Evolutionary conservation across 1,140 invertebrate species (phyloP), one percentile per base, ranked within the genome.

Genomic region (Pseudoatta argentina): DNA sequence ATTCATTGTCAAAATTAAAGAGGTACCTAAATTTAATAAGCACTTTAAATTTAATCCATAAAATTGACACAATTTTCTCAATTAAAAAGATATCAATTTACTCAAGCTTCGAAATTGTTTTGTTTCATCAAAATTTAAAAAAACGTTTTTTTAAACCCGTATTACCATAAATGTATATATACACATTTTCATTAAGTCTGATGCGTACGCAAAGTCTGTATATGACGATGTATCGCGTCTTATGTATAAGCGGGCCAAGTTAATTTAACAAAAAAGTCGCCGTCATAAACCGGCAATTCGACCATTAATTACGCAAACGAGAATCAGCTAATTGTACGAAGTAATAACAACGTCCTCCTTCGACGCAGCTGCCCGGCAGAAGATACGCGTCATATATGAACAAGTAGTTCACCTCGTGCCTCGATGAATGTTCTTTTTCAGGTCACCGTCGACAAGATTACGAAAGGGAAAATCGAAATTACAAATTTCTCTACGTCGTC

Each of bases 241-340:
- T 21, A 51, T 4, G 21, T 71, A 16, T 14, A 61, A 76, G 55
- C 55, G 55, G 73, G 21, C 34, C 73, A 44, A 39, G 55, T 61
- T 55, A 24, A 61, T 76, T 76, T 88, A 73, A 81, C 55, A 76
- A 87, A 88, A 86, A 88, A 89, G 81, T 82, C 59, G 64, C 69
- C 66, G 48, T 90, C 87, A 76, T 85, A 71, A 87, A 83, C 30
- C 53, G 57, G 67, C 8, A 55, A 53, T 61, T 81, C 69, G 69
- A 30, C 55, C 87, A 78, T 90, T 90, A 90, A 90, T 90, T 89
- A 89, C 64, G 75, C 59, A 79, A 85, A 87, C 87, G 87, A 77
- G 48, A 57, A 44, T 78, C 73, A n/a, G 87, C 51, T 87, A 89
- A 90, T 89, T 88, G 73, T 75, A 69, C 53, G 59, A 14, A 63